phyloP scores from a whole-genome alignment of 2,888 invertebrate genomes.

The Uloborus plumipes region DNA sequence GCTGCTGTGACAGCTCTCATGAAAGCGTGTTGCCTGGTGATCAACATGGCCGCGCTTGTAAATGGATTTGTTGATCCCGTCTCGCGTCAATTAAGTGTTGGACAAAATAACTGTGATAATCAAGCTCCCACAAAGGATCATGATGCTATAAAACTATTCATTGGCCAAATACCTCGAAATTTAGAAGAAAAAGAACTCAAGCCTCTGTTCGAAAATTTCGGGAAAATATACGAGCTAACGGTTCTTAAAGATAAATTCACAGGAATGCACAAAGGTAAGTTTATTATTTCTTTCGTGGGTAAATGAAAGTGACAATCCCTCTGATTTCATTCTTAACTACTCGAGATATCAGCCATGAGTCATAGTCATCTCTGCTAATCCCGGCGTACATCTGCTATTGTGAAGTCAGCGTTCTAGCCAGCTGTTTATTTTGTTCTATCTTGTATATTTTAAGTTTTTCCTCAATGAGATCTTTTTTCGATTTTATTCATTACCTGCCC shows the following conservation, averaged over 20 bases:
- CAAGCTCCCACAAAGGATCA: slow-evolving; percentile 73
- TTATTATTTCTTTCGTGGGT: background rate
- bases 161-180: slow-evolving; percentile 92
- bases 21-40: slow-evolving; percentile 53
- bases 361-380: slow-evolving; percentile 6
- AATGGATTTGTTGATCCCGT: slow-evolving; percentile 65
- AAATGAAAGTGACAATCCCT: too few species aligned
- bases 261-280: slow-evolving; percentile 92
- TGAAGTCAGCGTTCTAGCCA: slow-evolving; percentile 34
- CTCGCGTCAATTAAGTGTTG: slow-evolving; percentile 51
- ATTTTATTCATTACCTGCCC: background rate
- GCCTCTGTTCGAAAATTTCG: slow-evolving; percentile 92
- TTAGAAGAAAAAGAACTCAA: slow-evolving; percentile 88
- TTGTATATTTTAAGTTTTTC: slow-evolving; percentile 13
- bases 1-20: slow-evolving; percentile 47
- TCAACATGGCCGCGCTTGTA: slow-evolving; percentile 66
- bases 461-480: background rate
- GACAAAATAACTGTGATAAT: slow-evolving; percentile 52
- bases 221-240: slow-evolving; percentile 93
- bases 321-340: too few species aligned
- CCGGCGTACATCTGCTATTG: slow-evolving; percentile 33
- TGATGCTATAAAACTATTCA: slow-evolving; percentile 84
- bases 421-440: slow-evolving; percentile 40
- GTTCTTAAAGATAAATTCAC: slow-evolving; percentile 95
- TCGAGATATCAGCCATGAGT: slow-evolving; percentile 11